phyloP scores from a whole-genome alignment of 1,140 invertebrate genomes.

The Drepana arcuata region DNA sequence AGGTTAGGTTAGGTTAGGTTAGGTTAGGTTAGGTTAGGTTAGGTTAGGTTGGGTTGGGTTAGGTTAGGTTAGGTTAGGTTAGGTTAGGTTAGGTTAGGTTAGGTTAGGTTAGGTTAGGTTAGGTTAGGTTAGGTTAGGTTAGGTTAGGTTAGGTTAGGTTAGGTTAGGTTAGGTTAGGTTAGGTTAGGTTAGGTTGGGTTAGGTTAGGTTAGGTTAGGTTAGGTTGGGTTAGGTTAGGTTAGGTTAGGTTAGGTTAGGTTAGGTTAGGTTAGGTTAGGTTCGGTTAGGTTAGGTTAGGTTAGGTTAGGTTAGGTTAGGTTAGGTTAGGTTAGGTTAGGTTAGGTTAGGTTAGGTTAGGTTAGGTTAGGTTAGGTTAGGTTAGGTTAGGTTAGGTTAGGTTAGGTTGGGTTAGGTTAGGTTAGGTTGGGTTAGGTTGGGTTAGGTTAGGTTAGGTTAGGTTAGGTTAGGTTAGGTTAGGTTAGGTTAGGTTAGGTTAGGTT shows the following conservation, averaged over 20 bases:
- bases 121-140: slow-evolving; percentile 3
- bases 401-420: too few relatives aligned
- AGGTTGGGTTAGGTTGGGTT: slow-evolving; percentile 10
- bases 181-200: slow-evolving; percentile 1
- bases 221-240: slow-evolving; percentile 3
- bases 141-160: slow-evolving; percentile 1
- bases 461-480: slow-evolving; percentile 10
- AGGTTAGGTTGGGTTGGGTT: too few relatives aligned
- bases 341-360: slow-evolving; percentile 8
- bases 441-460: slow-evolving; percentile 9
- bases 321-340: slow-evolving; percentile 10
- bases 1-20: too few relatives aligned
- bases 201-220: background rate
- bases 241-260: slow-evolving; percentile 3
- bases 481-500: slow-evolving; percentile 9
- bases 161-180: slow-evolving; percentile 1
- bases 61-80: too few relatives aligned
- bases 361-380: slow-evolving; percentile 11
- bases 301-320: slow-evolving; percentile 5
- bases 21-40: too few relatives aligned
- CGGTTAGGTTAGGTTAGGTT: too few relatives aligned
- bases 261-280: too few relatives aligned
- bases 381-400: slow-evolving; percentile 11
- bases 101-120: too few relatives aligned
- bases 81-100: too few relatives aligned